These are phyloP conservation scores for Cephalopachus bancanus DNA, from an alignment of 2,797 vertebrate species.

Conservation along the genomic window DNA sequence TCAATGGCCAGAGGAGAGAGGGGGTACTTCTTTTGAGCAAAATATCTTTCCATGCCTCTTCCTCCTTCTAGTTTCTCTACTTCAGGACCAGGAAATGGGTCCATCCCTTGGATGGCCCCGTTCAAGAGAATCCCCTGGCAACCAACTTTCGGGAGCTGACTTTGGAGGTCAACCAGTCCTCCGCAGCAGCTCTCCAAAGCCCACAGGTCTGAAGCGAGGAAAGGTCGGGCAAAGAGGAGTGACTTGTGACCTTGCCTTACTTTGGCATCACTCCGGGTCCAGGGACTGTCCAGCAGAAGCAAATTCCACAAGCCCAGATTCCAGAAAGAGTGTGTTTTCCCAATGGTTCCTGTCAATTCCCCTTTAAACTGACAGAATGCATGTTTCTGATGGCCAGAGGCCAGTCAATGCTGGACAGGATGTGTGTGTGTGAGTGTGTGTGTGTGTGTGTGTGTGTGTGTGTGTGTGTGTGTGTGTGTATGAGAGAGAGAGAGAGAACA, in stretches of 20 bases:
- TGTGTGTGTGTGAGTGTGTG: no score
- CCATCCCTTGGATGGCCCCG: slow-evolving; percentile 45
- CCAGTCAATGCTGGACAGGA: neutral
- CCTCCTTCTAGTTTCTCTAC: slow-evolving; percentile 71
- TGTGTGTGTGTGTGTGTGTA: neutral
- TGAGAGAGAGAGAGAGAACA: neutral
- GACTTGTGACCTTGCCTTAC: slow-evolving; percentile 15
- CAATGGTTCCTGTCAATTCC: slow-evolving; percentile 65
- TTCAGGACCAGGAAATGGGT: slow-evolving; percentile 48
- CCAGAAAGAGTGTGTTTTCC: slow-evolving; percentile 44
- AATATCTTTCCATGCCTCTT: slow-evolving; percentile 60
- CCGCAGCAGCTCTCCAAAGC: slow-evolving; percentile 54
- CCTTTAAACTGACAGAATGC: slow-evolving; percentile 61
- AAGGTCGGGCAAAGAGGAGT: slow-evolving; percentile 56
- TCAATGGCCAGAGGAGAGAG: neutral
- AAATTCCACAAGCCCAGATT: slow-evolving; percentile 58
- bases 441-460: neutral
- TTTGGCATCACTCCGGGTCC: neutral
- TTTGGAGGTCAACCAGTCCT: slow-evolving; percentile 45
- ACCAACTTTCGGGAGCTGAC: slow-evolving; percentile 35
- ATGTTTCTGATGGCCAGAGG: slow-evolving; percentile 39
- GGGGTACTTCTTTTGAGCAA: slow-evolving; percentile 13
- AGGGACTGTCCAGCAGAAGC: slow-evolving; percentile 45
- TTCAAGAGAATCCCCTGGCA: slow-evolving; percentile 67
- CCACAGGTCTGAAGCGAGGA: neutral